Base-by-base conservation (phyloP, 2,888 invertebrate species). In the Nomada goodeniana region DNA sequence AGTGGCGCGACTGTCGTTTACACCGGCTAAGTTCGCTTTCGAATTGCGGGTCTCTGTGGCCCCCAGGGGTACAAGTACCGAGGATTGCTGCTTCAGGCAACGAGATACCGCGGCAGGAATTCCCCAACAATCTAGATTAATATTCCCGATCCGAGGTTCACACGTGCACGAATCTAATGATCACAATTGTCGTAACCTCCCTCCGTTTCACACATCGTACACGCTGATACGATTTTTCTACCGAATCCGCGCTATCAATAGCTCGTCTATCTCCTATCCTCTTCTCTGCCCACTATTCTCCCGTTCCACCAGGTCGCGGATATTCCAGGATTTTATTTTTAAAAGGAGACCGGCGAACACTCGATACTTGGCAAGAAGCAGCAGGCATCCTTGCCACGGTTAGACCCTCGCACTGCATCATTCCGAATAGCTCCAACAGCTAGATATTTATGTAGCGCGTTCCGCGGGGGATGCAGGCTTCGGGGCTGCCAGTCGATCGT, bases 361-460 rank as follows among this genome's bases (percentile, higher is more conserved):
- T 44, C 50, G 20, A 50, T 71, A 71, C 87, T 88, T 88, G 88
- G 88, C 88, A 88, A 87, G 84, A 78, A 81, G 64, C 76, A 75
- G 55, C 61, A 52, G 57, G 47, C 57, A 50, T 67, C 69, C 67
- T 69, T 57, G 74, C 63, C 57, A 42, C 57, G 65, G 63, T 42
- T 20, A 64, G 57, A 63, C 59, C 36, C 55, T 65, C 29, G 80
- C 76, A 68, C 80, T 88, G 81, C 78, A 82, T 86, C 88, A 88
- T 80, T 77, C 65, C 76, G 79, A 81, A 80, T 68, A 76, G 57
- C 78, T 26, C 23, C 55, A 75, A 71, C 78, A 77, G 50, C 57
- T 36, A 76, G 84, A 89, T 90, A 90, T 90, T 89, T 90, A 88
- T 90, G 85, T 88, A 82, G 61, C 80, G 60, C 20, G 60, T 67